These are phyloP conservation scores for Xanthia icteritia DNA, from an alignment of 2,888 invertebrate species.

Conservation along the genomic window DNA sequence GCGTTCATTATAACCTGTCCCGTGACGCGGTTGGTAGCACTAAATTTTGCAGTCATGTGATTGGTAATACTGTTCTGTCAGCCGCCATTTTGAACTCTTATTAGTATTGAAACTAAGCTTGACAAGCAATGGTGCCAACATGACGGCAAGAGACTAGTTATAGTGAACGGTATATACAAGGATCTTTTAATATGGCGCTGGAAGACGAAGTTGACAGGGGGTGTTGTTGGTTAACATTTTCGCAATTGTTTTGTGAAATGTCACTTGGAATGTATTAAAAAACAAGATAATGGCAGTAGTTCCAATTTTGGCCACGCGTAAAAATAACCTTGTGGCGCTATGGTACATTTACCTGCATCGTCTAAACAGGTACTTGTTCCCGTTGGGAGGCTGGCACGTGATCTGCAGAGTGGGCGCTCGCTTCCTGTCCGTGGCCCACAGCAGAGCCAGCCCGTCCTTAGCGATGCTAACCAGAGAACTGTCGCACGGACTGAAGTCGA, in stretches of 20 bases:
- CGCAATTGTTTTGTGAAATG: background rate
- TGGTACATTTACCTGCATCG: conserved; percentile 91
- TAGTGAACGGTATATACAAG: no score
- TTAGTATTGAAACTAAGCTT: no score
- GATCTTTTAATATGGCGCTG: no score
- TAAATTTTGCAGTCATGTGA: no score
- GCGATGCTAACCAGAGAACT: conserved; percentile 95
- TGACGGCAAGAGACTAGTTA: no score
- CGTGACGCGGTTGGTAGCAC: no score
- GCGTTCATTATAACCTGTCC: no score
- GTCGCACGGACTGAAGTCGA: conserved; percentile 96
- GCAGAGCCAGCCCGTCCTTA: conserved; percentile 95
- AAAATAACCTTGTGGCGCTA: background rate
- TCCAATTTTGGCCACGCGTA: background rate
- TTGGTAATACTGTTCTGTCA: no score
- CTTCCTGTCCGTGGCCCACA: conserved; percentile 94
- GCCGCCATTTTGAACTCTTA: no score
- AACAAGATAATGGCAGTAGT: background rate
- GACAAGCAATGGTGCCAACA: no score
- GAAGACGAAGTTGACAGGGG: no score
- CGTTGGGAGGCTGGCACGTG: conserved; percentile 94
- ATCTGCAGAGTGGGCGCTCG: conserved; percentile 92
- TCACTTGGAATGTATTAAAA: background rate
- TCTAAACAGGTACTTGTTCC: conserved; percentile 95
- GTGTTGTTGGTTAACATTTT: background rate